Evolutionary conservation across 1,140 invertebrate genomes (phyloP).

Genomic region (Danaus melanippus): DNA sequence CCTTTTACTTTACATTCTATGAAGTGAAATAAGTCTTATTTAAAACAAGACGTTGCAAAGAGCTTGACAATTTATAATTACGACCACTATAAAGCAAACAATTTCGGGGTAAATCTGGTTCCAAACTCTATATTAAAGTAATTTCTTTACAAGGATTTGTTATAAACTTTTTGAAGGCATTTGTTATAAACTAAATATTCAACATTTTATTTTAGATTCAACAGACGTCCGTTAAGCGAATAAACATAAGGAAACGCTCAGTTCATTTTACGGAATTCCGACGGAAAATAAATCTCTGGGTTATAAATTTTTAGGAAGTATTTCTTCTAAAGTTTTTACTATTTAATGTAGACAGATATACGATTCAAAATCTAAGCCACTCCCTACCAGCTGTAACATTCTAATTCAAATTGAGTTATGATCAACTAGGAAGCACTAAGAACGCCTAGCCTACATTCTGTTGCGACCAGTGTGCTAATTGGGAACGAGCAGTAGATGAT

Average conservation of each 20-base stretch:
- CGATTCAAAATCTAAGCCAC: conserved; percentile 1
- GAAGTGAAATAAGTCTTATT: too few relatives aligned
- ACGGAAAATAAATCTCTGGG: conserved; percentile 14
- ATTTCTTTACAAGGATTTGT: conserved; percentile 4
- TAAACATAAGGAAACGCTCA: conserved; percentile 22
- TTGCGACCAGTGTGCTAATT: conserved; percentile 28
- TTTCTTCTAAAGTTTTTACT: conserved; percentile 7
- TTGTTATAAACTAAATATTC: conserved; percentile 18
- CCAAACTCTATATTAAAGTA: too few relatives aligned
- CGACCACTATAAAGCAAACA: too few relatives aligned
- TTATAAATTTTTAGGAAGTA: conserved; percentile 24
- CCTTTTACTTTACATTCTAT: too few relatives aligned
- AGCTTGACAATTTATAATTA: too few relatives aligned
- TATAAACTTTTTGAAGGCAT: too few relatives aligned
- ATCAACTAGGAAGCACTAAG: conserved; percentile 28
- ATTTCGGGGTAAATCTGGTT: too few relatives aligned
- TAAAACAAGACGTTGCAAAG: too few relatives aligned
- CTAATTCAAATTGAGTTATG: conserved; percentile 23
- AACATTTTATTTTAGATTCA: conserved; percentile 24
- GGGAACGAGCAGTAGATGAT: conserved; percentile 17
- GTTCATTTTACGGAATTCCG: conserved; percentile 21
- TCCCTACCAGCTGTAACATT: conserved; percentile 9
- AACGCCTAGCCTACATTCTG: conserved; percentile 25
- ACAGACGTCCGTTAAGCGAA: conserved; percentile 20
- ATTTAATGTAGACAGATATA: neutral